Base-by-base conservation (phyloP, 2,888 invertebrate species). In the Rutpela maculata region DNA sequence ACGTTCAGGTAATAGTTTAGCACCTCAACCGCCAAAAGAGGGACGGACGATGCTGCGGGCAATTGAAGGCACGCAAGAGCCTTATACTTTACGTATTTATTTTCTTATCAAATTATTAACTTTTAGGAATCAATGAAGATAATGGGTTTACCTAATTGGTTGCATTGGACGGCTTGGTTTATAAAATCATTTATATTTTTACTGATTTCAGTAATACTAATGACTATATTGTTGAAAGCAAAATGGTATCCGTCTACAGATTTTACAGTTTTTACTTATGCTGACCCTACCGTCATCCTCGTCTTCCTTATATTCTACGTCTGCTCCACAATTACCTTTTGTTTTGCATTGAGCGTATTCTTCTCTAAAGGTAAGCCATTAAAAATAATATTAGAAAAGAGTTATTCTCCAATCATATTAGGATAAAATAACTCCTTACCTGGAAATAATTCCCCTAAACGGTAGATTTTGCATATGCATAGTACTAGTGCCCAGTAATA, bases 141-240 rank as follows among this genome's bases (percentile, higher is more conserved):
- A 87, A 97, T 97, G 97, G 97, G 97, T 0, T 89, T 97, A 1
- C 92, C 93, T 7, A 95, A 94, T 82, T 96, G 95, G 95, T 88
- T 97, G 65, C 96, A 97, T 86, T 97, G 97, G 96, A 89, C 91
- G 0, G 96, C 96, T 0, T 97, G 97, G 96, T 97, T 96, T 88
- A 90, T 93, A 66, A 96, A 96, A 87, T 93, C 94, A 78, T 93
- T 95, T 83, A 83, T 94, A 10, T 94, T 94, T 88, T 90, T 95
- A 35, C 84, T 93, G 0, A 87, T 95, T 59, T 92, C 94, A 0
- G 90, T 93, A 0, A 82, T 91, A 19, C 82, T 94, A 0, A 91
- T 94, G 31, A 90, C 92, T 0, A 79, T 92, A 0, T 84, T 94
- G 65, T 82, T 94, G 66, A 94, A 88, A 82, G 82, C 88, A 5